A percentile compares a stretch with the other conserved stretches of the same genome.
Evolutionary conservation across 2,888 invertebrate genomes (phyloP).

Genomic region (Apeira syringaria): DNA sequence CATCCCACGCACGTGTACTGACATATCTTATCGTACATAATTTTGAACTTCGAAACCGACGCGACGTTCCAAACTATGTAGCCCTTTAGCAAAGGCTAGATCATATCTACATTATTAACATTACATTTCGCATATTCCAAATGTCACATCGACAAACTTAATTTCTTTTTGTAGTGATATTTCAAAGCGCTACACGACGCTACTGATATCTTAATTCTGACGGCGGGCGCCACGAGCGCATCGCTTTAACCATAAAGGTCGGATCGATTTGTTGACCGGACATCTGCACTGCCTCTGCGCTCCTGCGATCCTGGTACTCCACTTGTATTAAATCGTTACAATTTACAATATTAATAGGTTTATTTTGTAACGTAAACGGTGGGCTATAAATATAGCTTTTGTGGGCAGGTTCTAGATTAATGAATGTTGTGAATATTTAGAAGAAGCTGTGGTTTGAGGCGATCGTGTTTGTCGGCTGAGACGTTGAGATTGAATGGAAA

Average conservation of each 20-base stretch:
- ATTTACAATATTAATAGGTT: slow-evolving; percentile 74
- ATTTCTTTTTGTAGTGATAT: slow-evolving; percentile 11
- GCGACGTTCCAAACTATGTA: slow-evolving; percentile 4
- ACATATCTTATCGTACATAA: too few relatives aligned
- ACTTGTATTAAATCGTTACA: slow-evolving; percentile 63
- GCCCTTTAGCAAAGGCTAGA: slow-evolving; percentile 4
- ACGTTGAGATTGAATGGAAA: slow-evolving; percentile 25
- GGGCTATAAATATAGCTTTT: slow-evolving; percentile 58
- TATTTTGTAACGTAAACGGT: slow-evolving; percentile 63
- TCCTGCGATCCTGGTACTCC: slow-evolving; percentile 46
- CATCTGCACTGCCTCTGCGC: slow-evolving; percentile 47
- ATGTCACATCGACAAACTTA: slow-evolving; percentile 3
- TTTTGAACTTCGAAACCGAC: too few relatives aligned
- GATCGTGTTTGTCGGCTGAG: slow-evolving; percentile 31
- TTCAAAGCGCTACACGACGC: slow-evolving; percentile 20
- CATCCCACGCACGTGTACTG: too few relatives aligned
- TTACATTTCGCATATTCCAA: slow-evolving; percentile 3
- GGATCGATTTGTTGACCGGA: slow-evolving; percentile 46
- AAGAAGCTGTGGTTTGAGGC: slow-evolving; percentile 31
- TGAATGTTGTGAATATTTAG: slow-evolving; percentile 46
- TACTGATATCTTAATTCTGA: slow-evolving; percentile 29
- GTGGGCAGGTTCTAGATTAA: slow-evolving; percentile 38
- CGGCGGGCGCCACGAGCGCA: slow-evolving; percentile 33
- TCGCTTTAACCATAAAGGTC: slow-evolving; percentile 46
- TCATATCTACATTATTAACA: slow-evolving; percentile 6